phyloP scores from a whole-genome alignment of 2,113 vertebrate species.

The Puntigrus tetrazona region DNA sequence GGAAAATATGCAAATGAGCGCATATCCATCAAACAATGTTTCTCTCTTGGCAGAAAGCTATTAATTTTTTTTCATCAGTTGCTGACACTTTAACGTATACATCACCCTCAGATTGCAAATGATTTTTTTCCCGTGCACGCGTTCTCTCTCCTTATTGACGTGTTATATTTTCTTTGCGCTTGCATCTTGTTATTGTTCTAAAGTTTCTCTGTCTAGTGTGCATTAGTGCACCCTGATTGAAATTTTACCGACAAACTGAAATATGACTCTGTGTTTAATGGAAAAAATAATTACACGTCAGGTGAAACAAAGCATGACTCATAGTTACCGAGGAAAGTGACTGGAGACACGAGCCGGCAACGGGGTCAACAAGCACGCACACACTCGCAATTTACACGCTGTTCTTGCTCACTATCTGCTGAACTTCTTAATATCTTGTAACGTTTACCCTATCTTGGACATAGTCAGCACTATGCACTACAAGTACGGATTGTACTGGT shows the following conservation, averaged over 20 bases:
- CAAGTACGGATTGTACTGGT: neutral
- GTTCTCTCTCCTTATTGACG: slow-evolving; percentile 77
- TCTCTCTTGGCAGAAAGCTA: slow-evolving; percentile 77
- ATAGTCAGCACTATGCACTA: neutral
- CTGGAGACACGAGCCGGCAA: slow-evolving; percentile 78
- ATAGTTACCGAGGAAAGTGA: slow-evolving; percentile 79
- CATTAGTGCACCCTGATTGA: slow-evolving; percentile 80
- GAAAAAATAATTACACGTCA: slow-evolving; percentile 87
- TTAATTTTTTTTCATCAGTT: slow-evolving; percentile 76
- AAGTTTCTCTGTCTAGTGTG: slow-evolving; percentile 78
- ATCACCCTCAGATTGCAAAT: slow-evolving; percentile 77
- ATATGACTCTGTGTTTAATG: slow-evolving; percentile 83
- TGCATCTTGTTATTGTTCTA: slow-evolving; percentile 80
- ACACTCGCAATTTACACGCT: neutral
- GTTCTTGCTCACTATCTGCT: neutral
- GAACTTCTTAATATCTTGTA: slow-evolving; percentile 5
- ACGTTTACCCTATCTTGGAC: neutral
- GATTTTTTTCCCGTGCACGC: slow-evolving; percentile 69
- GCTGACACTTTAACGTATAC: slow-evolving; percentile 81
- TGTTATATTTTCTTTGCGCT: slow-evolving; percentile 79
- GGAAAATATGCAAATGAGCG: slow-evolving; percentile 81
- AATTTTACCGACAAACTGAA: slow-evolving; percentile 81
- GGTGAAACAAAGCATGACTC: slow-evolving; percentile 80
- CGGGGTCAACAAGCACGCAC: slow-evolving; percentile 66
- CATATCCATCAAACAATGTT: slow-evolving; percentile 79